Conservation (phyloP, 1,140 invertebrate genomes). For the Nymphalis io region DNA sequence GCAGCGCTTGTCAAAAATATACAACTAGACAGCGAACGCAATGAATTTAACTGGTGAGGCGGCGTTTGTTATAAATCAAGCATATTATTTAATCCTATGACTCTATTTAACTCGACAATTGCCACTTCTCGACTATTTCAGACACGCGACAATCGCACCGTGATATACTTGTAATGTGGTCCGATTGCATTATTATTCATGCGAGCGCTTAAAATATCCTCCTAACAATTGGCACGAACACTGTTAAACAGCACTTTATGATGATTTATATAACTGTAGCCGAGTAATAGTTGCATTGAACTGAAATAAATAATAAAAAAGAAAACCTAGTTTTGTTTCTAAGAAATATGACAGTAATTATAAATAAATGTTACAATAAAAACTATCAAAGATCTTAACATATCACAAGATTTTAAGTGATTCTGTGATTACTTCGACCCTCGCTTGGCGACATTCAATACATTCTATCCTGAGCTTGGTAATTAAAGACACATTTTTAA, state of each 20-base stretch:
- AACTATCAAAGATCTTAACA: not conserved
- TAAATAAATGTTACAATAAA: slow-evolving; percentile 4
- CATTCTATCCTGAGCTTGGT: slow-evolving; percentile 18
- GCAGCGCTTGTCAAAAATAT: not conserved
- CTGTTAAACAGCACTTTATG: slow-evolving; percentile 15
- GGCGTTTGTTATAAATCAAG: slow-evolving; percentile 32
- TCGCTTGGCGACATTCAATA: not conserved
- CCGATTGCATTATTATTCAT: slow-evolving; percentile 38
- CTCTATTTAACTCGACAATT: slow-evolving; percentile 29
- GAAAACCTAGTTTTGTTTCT: not conserved
- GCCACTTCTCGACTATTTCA: slow-evolving; percentile 32
- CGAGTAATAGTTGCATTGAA: not conserved
- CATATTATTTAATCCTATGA: slow-evolving; percentile 39
- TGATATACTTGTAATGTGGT: slow-evolving; percentile 33
- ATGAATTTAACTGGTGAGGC: slow-evolving; percentile 34
- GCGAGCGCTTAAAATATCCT: slow-evolving; percentile 20
- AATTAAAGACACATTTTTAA: slow-evolving; percentile 42
- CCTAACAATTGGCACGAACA: slow-evolving; percentile 27
- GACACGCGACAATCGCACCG: slow-evolving; percentile 33
- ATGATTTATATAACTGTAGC: slow-evolving; percentile 13
- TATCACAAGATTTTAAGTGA: slow-evolving; percentile 4
- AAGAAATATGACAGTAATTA: slow-evolving; percentile 6
- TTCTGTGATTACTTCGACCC: not conserved
- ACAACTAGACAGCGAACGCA: slow-evolving; percentile 18
- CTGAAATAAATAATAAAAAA: not conserved